These are phyloP conservation scores for Hylomyscus alleni DNA, from an alignment of 2,797 vertebrate genomes.

Conservation along the genomic window DNA sequence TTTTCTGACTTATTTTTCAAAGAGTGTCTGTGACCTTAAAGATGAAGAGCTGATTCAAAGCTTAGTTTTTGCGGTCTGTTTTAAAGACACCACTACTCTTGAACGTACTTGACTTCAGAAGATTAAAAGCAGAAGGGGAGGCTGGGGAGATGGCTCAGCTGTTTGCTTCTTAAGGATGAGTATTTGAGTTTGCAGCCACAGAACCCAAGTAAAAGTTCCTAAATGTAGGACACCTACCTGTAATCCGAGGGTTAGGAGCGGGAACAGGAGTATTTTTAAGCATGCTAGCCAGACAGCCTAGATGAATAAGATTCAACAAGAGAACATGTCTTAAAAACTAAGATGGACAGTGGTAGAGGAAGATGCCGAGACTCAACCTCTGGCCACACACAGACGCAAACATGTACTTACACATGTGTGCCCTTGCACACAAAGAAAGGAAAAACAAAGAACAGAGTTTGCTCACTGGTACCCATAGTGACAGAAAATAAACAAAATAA, in stretches of 20 bases:
- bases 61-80: conserved; percentile 15
- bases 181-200: neutral
- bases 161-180: neutral
- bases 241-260: neutral
- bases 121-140: neutral
- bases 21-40: neutral
- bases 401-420: neutral
- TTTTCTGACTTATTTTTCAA: neutral
- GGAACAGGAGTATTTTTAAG: neutral
- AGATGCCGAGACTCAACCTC: neutral
- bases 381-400: neutral
- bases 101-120: neutral
- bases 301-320: neutral
- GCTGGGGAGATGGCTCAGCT: neutral
- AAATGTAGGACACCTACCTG: neutral
- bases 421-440: neutral
- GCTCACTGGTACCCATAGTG: neutral
- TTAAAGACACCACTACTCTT: neutral
- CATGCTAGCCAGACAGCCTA: neutral
- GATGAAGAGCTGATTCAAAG: neutral
- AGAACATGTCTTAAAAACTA: neutral
- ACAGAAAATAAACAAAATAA: neutral
- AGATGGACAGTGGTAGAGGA: neutral
- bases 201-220: neutral
- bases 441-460: neutral